Evolutionary conservation across 2,797 vertebrate genomes (phyloP), one percentile per base, ranked within the genome.

Genomic region (Hippocampus kuda): DNA sequence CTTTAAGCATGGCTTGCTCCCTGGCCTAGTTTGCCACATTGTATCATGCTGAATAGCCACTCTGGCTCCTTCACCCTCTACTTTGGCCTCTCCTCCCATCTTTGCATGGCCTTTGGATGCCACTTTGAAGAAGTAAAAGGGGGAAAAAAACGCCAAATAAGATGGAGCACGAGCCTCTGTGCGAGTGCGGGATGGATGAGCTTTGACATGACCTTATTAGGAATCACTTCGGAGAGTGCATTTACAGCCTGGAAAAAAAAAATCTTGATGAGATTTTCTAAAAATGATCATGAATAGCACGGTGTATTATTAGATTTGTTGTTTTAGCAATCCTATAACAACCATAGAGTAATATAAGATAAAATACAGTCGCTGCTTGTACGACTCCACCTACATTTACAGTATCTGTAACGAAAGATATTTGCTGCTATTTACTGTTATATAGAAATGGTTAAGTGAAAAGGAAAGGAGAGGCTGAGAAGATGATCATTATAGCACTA

Each of bases 151-250:
- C 34, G 64, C 59, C n/a, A 7, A 74, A 65, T 65, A 66, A 69
- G 68, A 72, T 61, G 41, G 42, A 22, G 42, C 54, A 69, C 70
- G 63, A 76, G 72, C 49, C 30, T 71, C 77, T 82, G 81, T 83
- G 76, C 70, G 73, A 60, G 76, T 68, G 72, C 70, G 84, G 83
- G 82, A 91, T 88, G 80, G 80, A 92, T 89, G 84, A 83, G 87
- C 83, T 86, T 82, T 91, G 91, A 92, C 90, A 90, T 89, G 89
- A 90, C 90, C 90, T 90, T 91, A 86, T 91, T 89, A 90, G 85
- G 76, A 83, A 81, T 83, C 89, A 89, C 86, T 90, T 88, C 86
- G 77, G 78, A 83, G 78, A 85, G 83, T 83, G 81, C 82, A 88
- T 86, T 85, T 83, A 74, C 76, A 83, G 80, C 84, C 75, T 75